Evolutionary conservation across 1,140 invertebrate genomes (phyloP), one percentile per base, ranked within the genome.

Genomic region (Brachystomella parvula): DNA sequence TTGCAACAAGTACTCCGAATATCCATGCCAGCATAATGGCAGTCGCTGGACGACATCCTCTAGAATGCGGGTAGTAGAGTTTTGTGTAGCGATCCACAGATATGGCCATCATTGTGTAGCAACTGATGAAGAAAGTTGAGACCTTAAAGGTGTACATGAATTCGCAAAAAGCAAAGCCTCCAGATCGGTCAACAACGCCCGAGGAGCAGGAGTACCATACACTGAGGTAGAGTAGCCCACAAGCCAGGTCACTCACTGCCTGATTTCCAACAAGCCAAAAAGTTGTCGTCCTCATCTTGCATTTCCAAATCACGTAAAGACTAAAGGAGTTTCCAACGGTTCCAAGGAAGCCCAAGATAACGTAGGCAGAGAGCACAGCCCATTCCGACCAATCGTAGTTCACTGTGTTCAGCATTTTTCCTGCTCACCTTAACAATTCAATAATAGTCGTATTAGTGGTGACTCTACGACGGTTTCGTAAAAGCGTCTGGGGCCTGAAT

Each of bases 71-170:
- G 24, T 60, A 60, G 58, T 60, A 60, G 30, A 60, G 58, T 29
- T 60, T 60, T 6, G 30, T 12, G 58, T 60, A 60, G 17, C 58
- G 29, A 6, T 60, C 58, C 15, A 60, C 19, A 19, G 9, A 15
- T 12, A 60, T 60, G 19, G 29, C 32, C 6, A 26, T 32, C 58
- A 60, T 60, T 9, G 58, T 60, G 30, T 30, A 35, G 19, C 9
- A 9, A 35, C 15, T 30, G 9, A 60, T 29, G 26, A 60, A 60
- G 58, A 60, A 60, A 6, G 58, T 60, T 6, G 58, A 30, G 30
- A 60, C 58, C 24, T 60, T 60, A 24, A 30, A 31, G 3, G 58
- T 60, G 58, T 60, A 60, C 3, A 60, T 19, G 6, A 60, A 28
- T 35, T 60, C 58, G 24, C 58, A 60, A 24, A 29, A 9, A 29